Base-by-base conservation (phyloP, 2,888 invertebrate genomes). In the Phortica okadai region DNA sequence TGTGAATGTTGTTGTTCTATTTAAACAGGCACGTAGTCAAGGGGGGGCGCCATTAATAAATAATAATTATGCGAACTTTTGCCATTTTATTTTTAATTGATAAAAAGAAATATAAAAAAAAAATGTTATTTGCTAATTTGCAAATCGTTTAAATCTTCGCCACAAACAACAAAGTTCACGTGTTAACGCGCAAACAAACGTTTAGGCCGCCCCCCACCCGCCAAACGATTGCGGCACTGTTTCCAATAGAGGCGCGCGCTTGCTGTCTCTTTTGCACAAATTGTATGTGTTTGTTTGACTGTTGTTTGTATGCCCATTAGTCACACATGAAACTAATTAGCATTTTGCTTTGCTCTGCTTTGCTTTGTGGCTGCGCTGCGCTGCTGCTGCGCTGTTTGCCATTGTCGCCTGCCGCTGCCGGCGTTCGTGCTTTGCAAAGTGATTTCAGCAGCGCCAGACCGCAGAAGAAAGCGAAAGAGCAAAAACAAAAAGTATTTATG, bases 301-400 rank as follows among this genome's bases (percentile, higher is more conserved):
- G 84, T 84, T 88, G 84, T 81, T 84, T 84, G 81, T 86, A 79
- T 85, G 84, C 87, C 87, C 88, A 88, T 86, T 86, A 86, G 86
- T 86, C 86, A 86, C 89, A 89, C 89, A 86, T 86, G 86, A 86
- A 88, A 87, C 86, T 86, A 88, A 86, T 86, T 86, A 86, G 86
- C 86, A 86, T 86, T 89, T 89, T 87, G 83, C 67, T 67, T 44
- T 42, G 67, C 41, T 50, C 6, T 67, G 67, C 33, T 50, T 50
- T 50, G 67, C 41, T 50, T 50, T 33, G 67, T 33, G 33, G 33
- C 33, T 33, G 33, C 33, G 33, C 33, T 33, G 33, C 33, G 33
- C 33, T 33, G 33, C 33, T 11, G 50, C 50, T 3, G 62, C 7
- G 62, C 80, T 87, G 83, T 84, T 83, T 89, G 89, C 86, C 85